Evolutionary conservation across 1,140 invertebrate species (phyloP), one percentile per base, ranked within the genome.

Genomic region (Pseudomyrmex cubaensis): DNA sequence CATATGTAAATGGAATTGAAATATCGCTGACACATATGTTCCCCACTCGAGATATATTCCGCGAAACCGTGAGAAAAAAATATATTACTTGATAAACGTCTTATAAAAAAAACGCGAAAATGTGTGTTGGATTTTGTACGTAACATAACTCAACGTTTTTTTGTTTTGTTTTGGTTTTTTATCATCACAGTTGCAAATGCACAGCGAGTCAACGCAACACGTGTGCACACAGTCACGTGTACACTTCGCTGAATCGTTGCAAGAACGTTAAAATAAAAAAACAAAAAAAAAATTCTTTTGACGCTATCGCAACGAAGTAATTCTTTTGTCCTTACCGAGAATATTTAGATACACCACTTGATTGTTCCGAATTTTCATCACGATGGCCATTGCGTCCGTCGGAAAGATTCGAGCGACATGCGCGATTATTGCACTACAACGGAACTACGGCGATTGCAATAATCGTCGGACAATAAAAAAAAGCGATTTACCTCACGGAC

Each of bases 361-460:
- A 72, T 87, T 88, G 2, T 84, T 46, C 10, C 20, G 69, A 15
- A 91, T 91, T 62, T 48, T 90, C 88, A 91, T 91, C 4, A 89
- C 2, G 8, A 91, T 91, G 0, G 84, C 9, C 90, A 91, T 90
- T 8, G 22, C 8, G 50, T 64, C 22, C 10, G 22, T 46, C 4
- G 20, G 2, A 17, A 48, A 17, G 17, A 3, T 25, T 20, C 66
- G 44, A 12, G 12, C 20, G 9, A n/a, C 63, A 78, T 44, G 59
- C 22, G 56, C 44, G 15, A 57, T 69, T 22, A n/a, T 13, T 3
- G 1, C 5, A 15, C 48, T 13, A 25, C 25, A 9, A 17, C 64
- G 12, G 12, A 9, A 64, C 13, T 5, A 12, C n/a, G 20, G 22
- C 1, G 17, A 67, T 69, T n/a, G 54, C 25, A 57, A 59, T 35